These are phyloP conservation scores for Globodera ellingtonae DNA, from an alignment of 1,140 invertebrate genomes.

Conservation along the genomic window DNA sequence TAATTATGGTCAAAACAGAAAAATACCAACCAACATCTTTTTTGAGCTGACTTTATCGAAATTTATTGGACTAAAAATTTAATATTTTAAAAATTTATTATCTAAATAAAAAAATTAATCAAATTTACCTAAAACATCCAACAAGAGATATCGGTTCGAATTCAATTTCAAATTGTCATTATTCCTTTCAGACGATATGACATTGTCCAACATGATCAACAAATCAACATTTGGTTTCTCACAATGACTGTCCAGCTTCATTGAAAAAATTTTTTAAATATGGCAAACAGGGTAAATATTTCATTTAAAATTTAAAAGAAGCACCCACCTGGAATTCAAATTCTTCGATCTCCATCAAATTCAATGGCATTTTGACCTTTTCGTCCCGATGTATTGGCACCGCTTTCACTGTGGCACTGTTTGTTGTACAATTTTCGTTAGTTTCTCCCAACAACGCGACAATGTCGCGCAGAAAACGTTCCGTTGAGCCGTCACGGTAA, in stretches of 20 bases:
- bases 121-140: conserved; percentile 49
- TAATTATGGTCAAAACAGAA: neutral
- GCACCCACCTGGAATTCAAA: conserved; percentile 38
- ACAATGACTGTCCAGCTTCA: conserved; percentile 32
- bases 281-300: too few relatives aligned
- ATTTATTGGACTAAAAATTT: too few relatives aligned
- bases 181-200: conserved; percentile 32
- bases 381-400: conserved; percentile 4
- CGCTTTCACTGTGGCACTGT: neutral
- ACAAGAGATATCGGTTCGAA: conserved; percentile 55
- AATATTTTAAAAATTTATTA: too few relatives aligned
- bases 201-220: conserved; percentile 49
- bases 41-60: neutral
- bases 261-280: neutral
- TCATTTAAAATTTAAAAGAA: too few relatives aligned
- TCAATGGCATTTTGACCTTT: neutral
- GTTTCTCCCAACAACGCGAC: conserved; percentile 46
- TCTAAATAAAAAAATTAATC: neutral
- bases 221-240: conserved; percentile 51
- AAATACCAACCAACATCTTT: neutral
- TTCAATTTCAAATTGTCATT: conserved; percentile 48
- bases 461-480: conserved; percentile 51
- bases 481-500: conserved; percentile 56
- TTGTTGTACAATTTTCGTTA: conserved; percentile 35
- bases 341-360: conserved; percentile 30